These are phyloP conservation scores for Trogon surrucura DNA, from an alignment of 2,113 vertebrate species.

Conservation along the genomic window DNA sequence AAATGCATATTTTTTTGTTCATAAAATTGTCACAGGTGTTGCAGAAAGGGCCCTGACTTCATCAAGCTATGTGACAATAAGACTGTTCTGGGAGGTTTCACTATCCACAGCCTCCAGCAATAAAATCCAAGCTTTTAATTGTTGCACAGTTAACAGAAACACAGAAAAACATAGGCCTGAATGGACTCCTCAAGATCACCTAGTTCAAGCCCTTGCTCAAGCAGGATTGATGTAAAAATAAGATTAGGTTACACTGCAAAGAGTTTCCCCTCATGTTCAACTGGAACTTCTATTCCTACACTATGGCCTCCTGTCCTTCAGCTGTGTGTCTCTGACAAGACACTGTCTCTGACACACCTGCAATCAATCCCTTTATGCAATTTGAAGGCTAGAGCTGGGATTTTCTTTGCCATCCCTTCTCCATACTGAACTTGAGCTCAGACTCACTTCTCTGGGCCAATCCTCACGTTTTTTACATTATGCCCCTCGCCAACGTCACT, in stretches of 20 bases:
- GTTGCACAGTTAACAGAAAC: not conserved
- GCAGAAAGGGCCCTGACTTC: not conserved
- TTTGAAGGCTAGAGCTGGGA: not conserved
- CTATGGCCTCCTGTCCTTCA: rapidly evolving
- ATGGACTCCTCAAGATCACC: not conserved
- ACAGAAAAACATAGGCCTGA: not conserved
- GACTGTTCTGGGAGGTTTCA: not conserved
- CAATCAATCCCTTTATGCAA: not conserved
- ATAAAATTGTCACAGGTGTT: not conserved
- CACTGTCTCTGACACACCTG: not conserved
- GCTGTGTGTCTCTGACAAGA: not conserved
- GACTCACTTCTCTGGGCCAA: not conserved
- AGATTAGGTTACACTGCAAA: not conserved
- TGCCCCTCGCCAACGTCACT: not conserved
- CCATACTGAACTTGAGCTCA: not conserved
- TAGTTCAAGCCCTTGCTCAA: not conserved
- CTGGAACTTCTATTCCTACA: not conserved
- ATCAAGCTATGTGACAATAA: not conserved
- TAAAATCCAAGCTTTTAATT: not conserved
- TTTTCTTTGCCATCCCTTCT: not conserved
- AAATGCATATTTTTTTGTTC: not conserved
- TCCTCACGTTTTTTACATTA: not conserved
- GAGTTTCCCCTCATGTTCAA: not conserved
- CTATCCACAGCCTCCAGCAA: not conserved
- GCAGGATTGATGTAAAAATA: not conserved